phyloP scores from a whole-genome alignment of 2,888 invertebrate species.

The Willowsia nigromaculata region DNA sequence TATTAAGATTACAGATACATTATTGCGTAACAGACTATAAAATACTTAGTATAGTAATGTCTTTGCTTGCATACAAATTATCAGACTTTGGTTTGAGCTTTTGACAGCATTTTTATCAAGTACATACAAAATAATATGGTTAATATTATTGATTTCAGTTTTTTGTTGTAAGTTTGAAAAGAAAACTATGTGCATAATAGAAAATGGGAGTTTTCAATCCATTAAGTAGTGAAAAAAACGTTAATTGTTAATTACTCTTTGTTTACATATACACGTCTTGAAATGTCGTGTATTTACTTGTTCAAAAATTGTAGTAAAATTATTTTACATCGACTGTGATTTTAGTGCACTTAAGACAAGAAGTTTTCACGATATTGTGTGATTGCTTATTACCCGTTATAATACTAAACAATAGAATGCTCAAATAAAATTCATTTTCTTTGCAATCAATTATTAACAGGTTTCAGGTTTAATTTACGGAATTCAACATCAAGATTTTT shows the following conservation, averaged over 20 bases:
- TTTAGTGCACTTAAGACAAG: conserved; percentile 73
- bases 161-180: neutral
- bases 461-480: too few relatives aligned
- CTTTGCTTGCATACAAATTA: too few relatives aligned
- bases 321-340: conserved; percentile 73
- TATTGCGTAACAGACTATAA: too few relatives aligned
- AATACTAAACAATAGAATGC: conserved; percentile 68
- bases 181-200: too few relatives aligned
- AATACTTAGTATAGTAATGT: too few relatives aligned
- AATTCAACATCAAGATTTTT: too few relatives aligned
- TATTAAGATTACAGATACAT: too few relatives aligned
- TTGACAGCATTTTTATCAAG: too few relatives aligned
- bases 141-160: too few relatives aligned
- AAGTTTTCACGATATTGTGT: conserved; percentile 72
- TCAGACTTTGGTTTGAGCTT: too few relatives aligned
- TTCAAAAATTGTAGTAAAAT: conserved; percentile 68
- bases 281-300: conserved; percentile 45
- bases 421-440: conserved; percentile 68
- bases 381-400: conserved; percentile 72
- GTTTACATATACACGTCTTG: neutral
- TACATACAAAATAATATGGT: too few relatives aligned
- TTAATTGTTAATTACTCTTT: neutral
- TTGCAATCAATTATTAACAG: conserved; percentile 62
- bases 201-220: too few relatives aligned
- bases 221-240: neutral